These are phyloP conservation scores for Myotis yumanensis DNA, from an alignment of 2,113 vertebrate species.

Conservation along the genomic window DNA sequence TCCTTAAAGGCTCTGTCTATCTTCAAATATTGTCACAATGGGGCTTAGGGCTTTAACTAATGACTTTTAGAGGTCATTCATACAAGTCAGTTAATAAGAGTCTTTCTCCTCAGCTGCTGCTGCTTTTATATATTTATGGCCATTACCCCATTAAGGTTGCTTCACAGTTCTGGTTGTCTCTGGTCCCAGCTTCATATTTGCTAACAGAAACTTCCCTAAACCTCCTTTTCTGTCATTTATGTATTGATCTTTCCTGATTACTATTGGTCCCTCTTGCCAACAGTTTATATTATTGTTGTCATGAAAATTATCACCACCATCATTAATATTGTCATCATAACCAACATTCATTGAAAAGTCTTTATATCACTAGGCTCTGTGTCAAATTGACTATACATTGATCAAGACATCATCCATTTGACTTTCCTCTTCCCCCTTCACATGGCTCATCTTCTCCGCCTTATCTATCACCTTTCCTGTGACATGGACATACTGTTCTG, in stretches of 20 bases:
- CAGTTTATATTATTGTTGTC: background rate
- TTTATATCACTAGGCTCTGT: background rate
- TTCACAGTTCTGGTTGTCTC: background rate
- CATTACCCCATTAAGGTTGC: background rate
- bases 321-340: background rate
- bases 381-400: background rate
- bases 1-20: background rate
- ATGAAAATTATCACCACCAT: background rate
- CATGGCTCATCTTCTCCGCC: background rate
- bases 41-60: background rate
- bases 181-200: background rate
- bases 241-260: background rate
- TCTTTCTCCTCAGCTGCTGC: background rate
- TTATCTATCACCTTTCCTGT: background rate
- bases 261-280: background rate
- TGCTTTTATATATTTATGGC: background rate
- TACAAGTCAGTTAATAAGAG: background rate
- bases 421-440: no score
- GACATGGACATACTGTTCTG: background rate
- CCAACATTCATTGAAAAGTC: background rate
- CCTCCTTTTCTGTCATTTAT: conserved; percentile 18
- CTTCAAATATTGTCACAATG: background rate
- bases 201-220: background rate
- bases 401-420: background rate
- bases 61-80: background rate